Percentiles rank a stretch among this genome's conserved stretches.
Conservation (phyloP, 2,888 invertebrate species). For the Lasiommata megera region DNA sequence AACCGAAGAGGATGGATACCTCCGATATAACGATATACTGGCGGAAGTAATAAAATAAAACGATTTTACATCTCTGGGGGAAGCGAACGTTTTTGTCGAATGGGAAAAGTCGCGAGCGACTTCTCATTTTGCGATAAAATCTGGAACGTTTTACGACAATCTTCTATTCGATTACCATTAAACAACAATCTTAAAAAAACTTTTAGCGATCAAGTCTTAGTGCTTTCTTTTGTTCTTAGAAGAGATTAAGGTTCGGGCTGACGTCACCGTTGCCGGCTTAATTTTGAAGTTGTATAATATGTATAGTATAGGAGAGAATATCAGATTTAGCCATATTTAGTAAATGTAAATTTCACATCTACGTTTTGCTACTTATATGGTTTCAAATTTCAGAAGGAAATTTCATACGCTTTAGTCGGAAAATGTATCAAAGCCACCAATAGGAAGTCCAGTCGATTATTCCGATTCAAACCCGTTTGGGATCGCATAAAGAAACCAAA, state of each 20-base stretch:
- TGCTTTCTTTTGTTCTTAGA: slow-evolving; percentile 30
- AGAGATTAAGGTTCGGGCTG: slow-evolving; percentile 28
- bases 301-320: background rate
- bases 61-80: slow-evolving; percentile 80
- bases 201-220: slow-evolving; percentile 38
- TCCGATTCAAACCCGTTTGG: background rate
- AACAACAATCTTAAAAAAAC: slow-evolving; percentile 73
- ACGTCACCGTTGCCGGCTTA: slow-evolving; percentile 20
- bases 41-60: slow-evolving; percentile 81
- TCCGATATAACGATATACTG: slow-evolving; percentile 74
- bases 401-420: no score
- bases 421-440: no score
- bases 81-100: slow-evolving; percentile 78
- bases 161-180: slow-evolving; percentile 78
- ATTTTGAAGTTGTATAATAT: slow-evolving; percentile 20
- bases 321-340: no score
- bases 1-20: slow-evolving; percentile 57
- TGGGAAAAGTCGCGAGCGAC: slow-evolving; percentile 77
- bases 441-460: background rate
- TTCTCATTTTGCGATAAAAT: slow-evolving; percentile 80
- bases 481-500: slow-evolving; percentile 33
- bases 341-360: no score
- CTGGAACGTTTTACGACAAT: slow-evolving; percentile 79
- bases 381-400: no score
- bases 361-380: no score